Evolutionary conservation across 2,113 vertebrate genomes (phyloP), one percentile per base, ranked within the genome.

Genomic region (Odontesthes bonariensis): DNA sequence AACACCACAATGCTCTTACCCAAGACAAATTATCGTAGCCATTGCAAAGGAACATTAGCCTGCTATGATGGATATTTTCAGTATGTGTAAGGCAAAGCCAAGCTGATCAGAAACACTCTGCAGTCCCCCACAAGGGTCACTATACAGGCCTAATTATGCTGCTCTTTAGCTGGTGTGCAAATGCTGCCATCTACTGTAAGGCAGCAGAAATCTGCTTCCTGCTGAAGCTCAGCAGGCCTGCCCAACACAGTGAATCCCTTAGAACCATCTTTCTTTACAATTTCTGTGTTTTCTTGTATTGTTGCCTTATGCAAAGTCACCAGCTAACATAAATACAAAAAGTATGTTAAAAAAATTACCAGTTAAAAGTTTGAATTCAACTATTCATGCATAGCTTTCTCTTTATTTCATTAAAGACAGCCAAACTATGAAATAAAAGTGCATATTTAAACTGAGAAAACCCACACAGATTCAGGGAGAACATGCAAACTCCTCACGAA

Each of bases 121-220:
- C 85, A 86, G 81, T 85, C 70, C 59, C 71, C 70, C 77, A 74
- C 73, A 73, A 78, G 86, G 87, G 88, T 88, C 81, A 79, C 72
- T 32, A 62, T 81, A 81, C 78, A 80, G 69, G 61, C 72, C 9
- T 84, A 82, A 85, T 89, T 81, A 79, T 66, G 71, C 44, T n/a
- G n/a, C n/a, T 22, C 4, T 32, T 19, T 16, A 20, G 44, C 53
- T 8, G 73, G 35, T 80, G 81, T 77, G 79, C 52, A 71, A 84
- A 90, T 59, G 91, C 89, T 92, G 92, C 93, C 92, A 89, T 86
- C 93, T 86, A 83, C 69, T 88, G 93, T 57, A 19, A 1, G 35
- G 54, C 40, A 4, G 1, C 0, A 13, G 35, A n/a, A 54, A 53
- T 1, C 6, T 17, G 58, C 42, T n/a, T 0, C 51, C 20, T 56